phyloP scores from a whole-genome alignment of 2,888 invertebrate species.

The Acanthopleura granulata region DNA sequence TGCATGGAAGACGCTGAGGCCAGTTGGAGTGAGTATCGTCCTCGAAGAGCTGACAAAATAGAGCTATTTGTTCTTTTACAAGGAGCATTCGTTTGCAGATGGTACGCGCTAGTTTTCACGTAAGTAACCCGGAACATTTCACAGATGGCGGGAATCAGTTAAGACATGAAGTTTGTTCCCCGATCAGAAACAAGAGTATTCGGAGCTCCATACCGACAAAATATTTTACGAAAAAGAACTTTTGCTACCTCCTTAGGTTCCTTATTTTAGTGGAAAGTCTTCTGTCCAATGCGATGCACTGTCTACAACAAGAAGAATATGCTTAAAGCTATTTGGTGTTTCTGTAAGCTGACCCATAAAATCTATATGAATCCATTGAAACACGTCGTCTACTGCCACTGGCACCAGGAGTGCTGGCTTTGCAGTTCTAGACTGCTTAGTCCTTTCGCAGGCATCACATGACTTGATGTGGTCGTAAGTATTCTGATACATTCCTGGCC shows the following conservation, averaged over 20 bases:
- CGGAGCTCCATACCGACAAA: constrained; percentile 12
- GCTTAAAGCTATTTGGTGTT: constrained; percentile 76
- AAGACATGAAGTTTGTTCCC: background rate
- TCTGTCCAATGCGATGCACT: background rate
- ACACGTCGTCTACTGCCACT: constrained; percentile 27
- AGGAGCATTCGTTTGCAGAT: background rate
- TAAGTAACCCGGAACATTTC: background rate
- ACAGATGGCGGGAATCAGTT: background rate
- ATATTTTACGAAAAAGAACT: background rate
- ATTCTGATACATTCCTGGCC: constrained; percentile 7
- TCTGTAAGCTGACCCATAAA: constrained; percentile 32
- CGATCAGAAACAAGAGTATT: background rate
- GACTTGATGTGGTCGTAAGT: constrained; percentile 24
- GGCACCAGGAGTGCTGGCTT: constrained; percentile 21
- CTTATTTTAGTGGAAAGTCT: background rate
- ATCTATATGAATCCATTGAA: constrained; percentile 32
- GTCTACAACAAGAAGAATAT: constrained; percentile 34
- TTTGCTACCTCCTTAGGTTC: background rate
- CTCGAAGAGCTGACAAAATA: no score
- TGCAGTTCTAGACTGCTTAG: background rate
- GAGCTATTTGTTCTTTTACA: no score
- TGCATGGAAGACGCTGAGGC: no score
- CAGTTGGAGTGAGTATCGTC: no score
- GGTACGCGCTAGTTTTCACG: background rate
- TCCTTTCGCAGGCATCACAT: constrained; percentile 27